phyloP scores from a whole-genome alignment of 2,113 vertebrate genomes.

The Crotalus helleri region DNA sequence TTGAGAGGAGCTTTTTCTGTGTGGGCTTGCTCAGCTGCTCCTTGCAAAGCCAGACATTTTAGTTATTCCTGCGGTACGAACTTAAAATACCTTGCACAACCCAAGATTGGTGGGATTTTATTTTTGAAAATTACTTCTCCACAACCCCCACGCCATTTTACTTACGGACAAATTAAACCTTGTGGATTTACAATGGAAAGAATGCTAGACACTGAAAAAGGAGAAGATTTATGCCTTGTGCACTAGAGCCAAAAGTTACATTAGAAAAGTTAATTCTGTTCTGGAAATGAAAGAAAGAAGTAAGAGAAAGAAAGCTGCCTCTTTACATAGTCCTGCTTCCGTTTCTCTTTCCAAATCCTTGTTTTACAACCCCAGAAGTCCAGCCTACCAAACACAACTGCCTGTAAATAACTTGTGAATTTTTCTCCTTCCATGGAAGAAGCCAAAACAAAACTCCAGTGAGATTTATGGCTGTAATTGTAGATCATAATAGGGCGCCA shows the following conservation, averaged over 20 bases:
- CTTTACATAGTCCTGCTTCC: not conserved
- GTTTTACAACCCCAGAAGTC: not conserved
- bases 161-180: conserved; percentile 55
- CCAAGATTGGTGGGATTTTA: conserved; percentile 52
- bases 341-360: conserved; percentile 16
- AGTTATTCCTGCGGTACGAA: conserved; percentile 53
- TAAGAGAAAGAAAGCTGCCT: conserved; percentile 40
- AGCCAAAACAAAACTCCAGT: not conserved
- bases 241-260: conserved; percentile 40
- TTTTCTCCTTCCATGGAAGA: not conserved
- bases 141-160: conserved; percentile 42
- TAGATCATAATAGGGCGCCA: not conserved
- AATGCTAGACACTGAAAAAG: conserved; percentile 37
- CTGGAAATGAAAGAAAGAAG: conserved; percentile 57
- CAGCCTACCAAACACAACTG: not conserved
- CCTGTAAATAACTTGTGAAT: not conserved
- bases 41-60: conserved; percentile 59
- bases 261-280: conserved; percentile 58
- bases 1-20: conserved; percentile 45
- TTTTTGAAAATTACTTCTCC: not conserved
- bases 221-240: conserved; percentile 59
- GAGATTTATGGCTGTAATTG: not conserved
- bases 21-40: conserved; percentile 34
- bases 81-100: conserved; percentile 54
- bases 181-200: conserved; percentile 56